Base-by-base conservation (phyloP, 2,888 invertebrate genomes). In the Diplazon laetatorius region DNA sequence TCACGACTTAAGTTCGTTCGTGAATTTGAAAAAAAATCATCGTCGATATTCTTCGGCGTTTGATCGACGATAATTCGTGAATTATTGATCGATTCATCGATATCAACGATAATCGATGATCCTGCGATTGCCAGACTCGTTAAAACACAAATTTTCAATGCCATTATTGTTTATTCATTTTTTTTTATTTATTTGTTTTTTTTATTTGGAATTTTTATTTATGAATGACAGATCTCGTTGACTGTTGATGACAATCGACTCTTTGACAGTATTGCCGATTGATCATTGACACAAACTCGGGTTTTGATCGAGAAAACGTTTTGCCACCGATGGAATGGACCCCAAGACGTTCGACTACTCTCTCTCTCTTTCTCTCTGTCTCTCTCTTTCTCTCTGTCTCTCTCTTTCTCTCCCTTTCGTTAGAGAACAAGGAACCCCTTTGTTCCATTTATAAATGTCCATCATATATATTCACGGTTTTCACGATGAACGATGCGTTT, bases 381-480 rank as follows among this genome's bases (percentile, higher is more conserved):
- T n/a, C n/a, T n/a, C n/a, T n/a, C n/a, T n/a, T n/a, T n/a, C n/a
- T n/a, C n/a, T n/a, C n/a, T n/a, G n/a, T n/a, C n/a, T n/a, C n/a
- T n/a, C n/a, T n/a, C n/a, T n/a, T n/a, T n/a, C n/a, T n/a, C n/a
- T n/a, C n/a, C n/a, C n/a, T n/a, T n/a, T n/a, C n/a, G n/a, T n/a
- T n/a, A 65, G 82, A 76, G 85, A 83, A 87, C 88, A 87, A 87
- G 85, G 83, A 82, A 80, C 78, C 78, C 4, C 85, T 85, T 86
- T 88, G 87, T 87, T 87, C 84, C 83, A 75, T 83, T 82, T 85
- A 82, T 85, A 83, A 78, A 82, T 82, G 82, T 81, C 65, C 80
- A n/a, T n/a, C n/a, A n/a, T n/a, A n/a, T n/a, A 69, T 76, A 50
- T 48, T 66, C 78, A 25, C 25, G 30, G 12, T 18, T 72, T 50